Base-by-base conservation (phyloP, 2,113 vertebrate species). In the Menura novaehollandiae region DNA sequence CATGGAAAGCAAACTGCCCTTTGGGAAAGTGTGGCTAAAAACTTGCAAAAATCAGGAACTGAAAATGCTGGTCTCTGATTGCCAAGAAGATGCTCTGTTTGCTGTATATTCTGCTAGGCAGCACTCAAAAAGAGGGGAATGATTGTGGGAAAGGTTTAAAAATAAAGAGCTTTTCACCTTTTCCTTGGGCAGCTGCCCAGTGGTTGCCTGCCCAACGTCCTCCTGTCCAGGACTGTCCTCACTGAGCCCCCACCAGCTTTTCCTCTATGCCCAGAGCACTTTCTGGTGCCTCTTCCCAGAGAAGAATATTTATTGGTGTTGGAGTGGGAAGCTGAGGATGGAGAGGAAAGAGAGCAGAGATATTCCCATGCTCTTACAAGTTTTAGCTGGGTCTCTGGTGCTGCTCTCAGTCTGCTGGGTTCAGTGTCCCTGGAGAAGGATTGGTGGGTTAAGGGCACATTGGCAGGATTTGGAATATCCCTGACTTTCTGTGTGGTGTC, bases 21-120 rank as follows among this genome's bases (percentile, higher is more conserved):
- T 75, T 69, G 95, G 82, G n/a, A 93, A 85, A 95, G 26, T 24
- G 66, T 72, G 59, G 91, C 94, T 92, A 63, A 95, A 95, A 95
- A 85, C 78, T 93, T 75, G 46, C 79, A 71, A 69, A 91, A 85
- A 89, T 28, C 49, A 11, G 39, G 58, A 82, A 39, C 53, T 49
- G 97, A 85, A 97, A 95, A 85, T 0, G 3, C 59, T 8, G 11
- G 13, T 78, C 53, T 73, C 68, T 64, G n/a, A 55, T 26, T 3
- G 27, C 35, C 0, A 0, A 21, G 46, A 62, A 47, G 0, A 0
- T 32, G 47, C 37, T 55, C 37, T 0, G 0, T 23, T 46, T 85
- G 79, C 86, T 88, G 39, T 75, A 3, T 49, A 7, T 60, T 23
- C 79, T 78, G 59, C 68, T 7, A 79, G 44, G 43, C 59, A 74